Evolutionary conservation across 2,888 invertebrate genomes (phyloP).

Genomic region (Lobophora halterata): DNA sequence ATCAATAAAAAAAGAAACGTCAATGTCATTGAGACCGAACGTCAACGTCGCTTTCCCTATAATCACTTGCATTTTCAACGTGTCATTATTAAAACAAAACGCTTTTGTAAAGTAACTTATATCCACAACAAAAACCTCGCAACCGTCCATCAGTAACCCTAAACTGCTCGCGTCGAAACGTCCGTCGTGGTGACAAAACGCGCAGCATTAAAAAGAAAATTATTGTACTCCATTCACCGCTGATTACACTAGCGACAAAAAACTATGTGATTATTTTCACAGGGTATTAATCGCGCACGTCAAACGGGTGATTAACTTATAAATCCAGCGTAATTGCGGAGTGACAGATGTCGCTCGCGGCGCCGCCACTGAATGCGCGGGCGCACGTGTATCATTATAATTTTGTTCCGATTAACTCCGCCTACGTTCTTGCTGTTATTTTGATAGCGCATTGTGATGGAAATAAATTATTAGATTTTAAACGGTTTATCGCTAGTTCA

Average conservation of each 20-base stretch:
- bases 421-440: conserved; percentile 43
- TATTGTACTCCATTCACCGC: conserved; percentile 46
- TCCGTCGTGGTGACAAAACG: conserved; percentile 20
- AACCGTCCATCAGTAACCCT: conserved; percentile 55
- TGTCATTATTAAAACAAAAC: conserved; percentile 26
- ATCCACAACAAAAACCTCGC: conserved; percentile 66
- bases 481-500: conserved; percentile 25
- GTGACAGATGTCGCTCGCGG: conserved; percentile 61
- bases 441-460: conserved; percentile 33
- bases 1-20: conserved; percentile 44
- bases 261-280: conserved; percentile 55
- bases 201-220: conserved; percentile 45
- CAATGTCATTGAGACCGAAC: conserved; percentile 21
- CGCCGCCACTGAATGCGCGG: conserved; percentile 52
- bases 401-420: conserved; percentile 46
- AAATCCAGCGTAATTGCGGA: conserved; percentile 48
- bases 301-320: conserved; percentile 53
- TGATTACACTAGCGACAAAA: conserved; percentile 48
- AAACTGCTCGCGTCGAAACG: conserved; percentile 50
- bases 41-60: conserved; percentile 32
- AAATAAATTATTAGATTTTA: conserved; percentile 32
- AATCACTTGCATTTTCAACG: conserved; percentile 39
- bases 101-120: conserved; percentile 53
- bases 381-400: conserved; percentile 48
- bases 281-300: conserved; percentile 48